Percentiles rank a stretch among this genome's conserved stretches.
These are phyloP conservation scores for Lasioglossum malachurum DNA, from an alignment of 2,888 invertebrate genomes.

Conservation along the genomic window DNA sequence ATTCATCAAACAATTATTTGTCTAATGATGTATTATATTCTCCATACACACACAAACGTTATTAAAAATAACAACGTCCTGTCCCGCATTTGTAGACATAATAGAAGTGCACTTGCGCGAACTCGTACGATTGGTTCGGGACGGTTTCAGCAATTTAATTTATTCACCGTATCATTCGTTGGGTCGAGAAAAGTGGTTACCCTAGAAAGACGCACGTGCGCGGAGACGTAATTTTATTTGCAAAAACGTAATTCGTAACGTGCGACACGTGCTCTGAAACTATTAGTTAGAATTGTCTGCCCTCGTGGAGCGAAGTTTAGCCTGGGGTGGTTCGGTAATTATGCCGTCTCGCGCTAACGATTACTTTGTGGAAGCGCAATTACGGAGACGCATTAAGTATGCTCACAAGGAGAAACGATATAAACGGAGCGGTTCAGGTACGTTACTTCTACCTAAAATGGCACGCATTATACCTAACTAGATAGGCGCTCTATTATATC, in stretches of 20 bases:
- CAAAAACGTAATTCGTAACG: slow-evolving; percentile 12
- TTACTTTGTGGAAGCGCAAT: slow-evolving; percentile 48
- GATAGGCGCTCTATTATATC: slow-evolving; percentile 34
- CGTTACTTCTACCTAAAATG: slow-evolving; percentile 43
- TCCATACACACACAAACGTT: too few species aligned
- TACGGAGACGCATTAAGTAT: slow-evolving; percentile 53
- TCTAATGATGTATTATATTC: too few species aligned
- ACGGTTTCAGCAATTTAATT: neutral
- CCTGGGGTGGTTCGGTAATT: slow-evolving; percentile 35
- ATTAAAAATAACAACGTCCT: too few species aligned
- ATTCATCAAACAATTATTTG: too few species aligned
- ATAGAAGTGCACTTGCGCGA: neutral
- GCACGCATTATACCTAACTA: slow-evolving; percentile 43
- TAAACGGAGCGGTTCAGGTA: slow-evolving; percentile 42
- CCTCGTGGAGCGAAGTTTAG: slow-evolving; percentile 25
- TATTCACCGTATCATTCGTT: slow-evolving; percentile 10
- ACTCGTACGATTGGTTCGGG: neutral
- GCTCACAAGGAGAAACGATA: slow-evolving; percentile 43
- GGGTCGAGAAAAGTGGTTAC: neutral
- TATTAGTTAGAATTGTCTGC: neutral
- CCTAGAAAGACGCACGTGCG: neutral
- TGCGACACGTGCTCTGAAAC: slow-evolving; percentile 40
- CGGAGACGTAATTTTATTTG: slow-evolving; percentile 28
- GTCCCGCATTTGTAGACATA: neutral
- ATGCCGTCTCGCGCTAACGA: slow-evolving; percentile 51